Evolutionary conservation across 1,140 invertebrate genomes (phyloP).

Genomic region (Apis mellifera): Amel_HAv3.1 CM009931.2:17442501-17443000

Average conservation of each 20-base stretch:
- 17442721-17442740: conserved; percentile 14
- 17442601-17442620: conserved; percentile 18
- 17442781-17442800: conserved; percentile 11
- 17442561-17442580: not conserved
- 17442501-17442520: not conserved
- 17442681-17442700: conserved; percentile 39
- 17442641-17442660: conserved; percentile 33
- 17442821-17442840: not conserved
- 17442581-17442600: not conserved
- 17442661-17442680: conserved; percentile 38
- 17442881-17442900: not conserved
- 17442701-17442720: conserved; percentile 24
- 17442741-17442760: conserved; percentile 32
- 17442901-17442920: no score
- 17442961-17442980: not conserved
- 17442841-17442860: not conserved
- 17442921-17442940: not conserved
- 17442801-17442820: not conserved
- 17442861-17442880: not conserved
- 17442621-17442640: conserved; percentile 7
- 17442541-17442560: not conserved
- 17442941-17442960: not conserved
- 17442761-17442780: conserved; percentile 41
- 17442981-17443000: not conserved
- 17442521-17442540: not conserved